These are phyloP conservation scores for Rhinopomastus cyanomelas DNA, from an alignment of 2,113 vertebrate genomes.

Conservation along the genomic window DNA sequence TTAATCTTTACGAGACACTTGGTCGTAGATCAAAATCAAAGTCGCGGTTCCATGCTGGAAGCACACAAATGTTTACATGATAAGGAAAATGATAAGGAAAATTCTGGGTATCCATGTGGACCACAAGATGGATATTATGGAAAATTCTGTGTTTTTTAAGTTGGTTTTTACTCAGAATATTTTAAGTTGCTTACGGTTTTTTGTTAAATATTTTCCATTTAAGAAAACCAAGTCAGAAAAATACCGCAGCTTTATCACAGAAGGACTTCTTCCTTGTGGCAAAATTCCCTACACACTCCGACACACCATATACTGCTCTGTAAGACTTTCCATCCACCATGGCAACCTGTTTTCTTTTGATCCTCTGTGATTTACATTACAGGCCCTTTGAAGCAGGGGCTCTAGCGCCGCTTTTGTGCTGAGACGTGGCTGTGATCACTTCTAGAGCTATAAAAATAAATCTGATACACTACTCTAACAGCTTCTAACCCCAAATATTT, in stretches of 20 bases:
- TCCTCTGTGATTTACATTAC: neutral
- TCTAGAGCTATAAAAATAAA: slow-evolving; percentile 11
- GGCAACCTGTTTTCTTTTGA: neutral
- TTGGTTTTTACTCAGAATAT: neutral
- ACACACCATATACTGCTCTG: neutral
- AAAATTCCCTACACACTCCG: neutral
- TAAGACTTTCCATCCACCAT: neutral
- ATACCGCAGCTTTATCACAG: neutral
- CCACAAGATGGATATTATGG: neutral
- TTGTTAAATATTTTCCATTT: neutral
- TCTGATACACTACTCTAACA: neutral
- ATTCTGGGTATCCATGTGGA: neutral
- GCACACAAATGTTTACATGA: neutral
- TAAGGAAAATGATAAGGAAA: neutral
- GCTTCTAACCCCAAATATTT: slow-evolving; percentile 33
- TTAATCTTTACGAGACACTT: neutral
- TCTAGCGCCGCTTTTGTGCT: neutral
- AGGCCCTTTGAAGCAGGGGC: neutral
- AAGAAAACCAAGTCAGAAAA: neutral
- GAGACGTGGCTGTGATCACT: neutral
- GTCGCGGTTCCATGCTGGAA: neutral
- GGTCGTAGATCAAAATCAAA: neutral
- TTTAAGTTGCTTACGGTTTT: neutral
- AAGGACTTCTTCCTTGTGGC: neutral
- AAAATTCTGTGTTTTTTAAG: neutral